Evolutionary conservation across 2,797 vertebrate species (phyloP).

Genomic region (Anniella stebbinsi): DNA sequence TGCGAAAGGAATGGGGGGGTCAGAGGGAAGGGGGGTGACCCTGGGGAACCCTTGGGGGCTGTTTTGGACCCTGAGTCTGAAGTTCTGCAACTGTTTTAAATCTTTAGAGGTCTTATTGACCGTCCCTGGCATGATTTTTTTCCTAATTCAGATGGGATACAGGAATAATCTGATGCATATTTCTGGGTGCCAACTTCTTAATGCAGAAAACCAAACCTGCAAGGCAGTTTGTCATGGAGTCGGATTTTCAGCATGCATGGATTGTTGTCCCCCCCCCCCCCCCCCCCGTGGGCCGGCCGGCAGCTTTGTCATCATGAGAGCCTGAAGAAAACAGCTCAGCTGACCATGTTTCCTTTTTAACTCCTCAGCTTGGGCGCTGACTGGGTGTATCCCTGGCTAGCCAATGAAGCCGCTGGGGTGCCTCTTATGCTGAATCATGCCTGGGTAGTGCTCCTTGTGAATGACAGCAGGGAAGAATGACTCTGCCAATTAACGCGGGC

Average conservation of each 20-base stretch:
- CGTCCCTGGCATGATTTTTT: background rate
- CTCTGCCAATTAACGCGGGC: too few relatives aligned
- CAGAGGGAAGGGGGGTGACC: too few relatives aligned
- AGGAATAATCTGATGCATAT: background rate
- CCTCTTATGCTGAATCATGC: slow-evolving; percentile 21
- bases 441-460: background rate
- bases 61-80: too few relatives aligned
- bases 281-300: accelerated
- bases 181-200: background rate
- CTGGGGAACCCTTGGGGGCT: too few relatives aligned
- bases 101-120: background rate
- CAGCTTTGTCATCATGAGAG: background rate
- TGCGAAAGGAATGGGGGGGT: too few relatives aligned
- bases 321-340: background rate
- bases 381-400: background rate
- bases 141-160: background rate
- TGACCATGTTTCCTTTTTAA: background rate
- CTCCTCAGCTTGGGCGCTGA: background rate
- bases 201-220: background rate
- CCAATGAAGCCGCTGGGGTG: background rate
- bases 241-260: background rate
- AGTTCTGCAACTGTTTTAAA: too few relatives aligned
- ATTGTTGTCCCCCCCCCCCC: background rate
- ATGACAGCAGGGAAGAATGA: background rate
- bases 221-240: background rate